phyloP scores from a whole-genome alignment of 2,113 vertebrate genomes.

The Pipra filicauda region DNA sequence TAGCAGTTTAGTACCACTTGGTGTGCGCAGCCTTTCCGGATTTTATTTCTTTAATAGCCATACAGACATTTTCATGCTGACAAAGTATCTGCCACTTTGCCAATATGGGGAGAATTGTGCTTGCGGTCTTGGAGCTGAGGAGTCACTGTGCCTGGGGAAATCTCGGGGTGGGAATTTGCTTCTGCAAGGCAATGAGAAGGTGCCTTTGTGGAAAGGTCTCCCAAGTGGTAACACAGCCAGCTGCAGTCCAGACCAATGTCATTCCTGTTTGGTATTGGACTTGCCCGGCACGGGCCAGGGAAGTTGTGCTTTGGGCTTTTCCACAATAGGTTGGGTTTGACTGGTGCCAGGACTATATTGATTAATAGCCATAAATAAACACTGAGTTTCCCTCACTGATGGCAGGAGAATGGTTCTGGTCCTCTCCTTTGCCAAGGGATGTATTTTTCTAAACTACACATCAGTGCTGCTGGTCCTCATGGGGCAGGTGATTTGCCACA shows the following conservation, averaged over 20 bases:
- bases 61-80: background rate
- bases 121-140: background rate
- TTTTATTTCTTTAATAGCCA: constrained; percentile 28
- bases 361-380: background rate
- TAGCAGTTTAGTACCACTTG: background rate
- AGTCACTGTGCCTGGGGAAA: background rate
- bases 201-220: background rate
- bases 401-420: background rate
- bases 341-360: background rate
- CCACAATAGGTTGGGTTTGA: background rate
- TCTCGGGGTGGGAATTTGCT: rapidly evolving
- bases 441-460: background rate
- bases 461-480: background rate
- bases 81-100: background rate
- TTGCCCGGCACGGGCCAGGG: rapidly evolving
- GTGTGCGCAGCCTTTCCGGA: background rate
- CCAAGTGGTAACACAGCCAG: background rate
- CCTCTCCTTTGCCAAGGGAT: background rate
- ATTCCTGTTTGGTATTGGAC: background rate
- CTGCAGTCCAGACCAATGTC: rapidly evolving
- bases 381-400: background rate
- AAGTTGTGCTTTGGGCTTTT: background rate
- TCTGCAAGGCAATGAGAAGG: background rate
- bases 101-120: background rate
- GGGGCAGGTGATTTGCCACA: background rate